Conservation (phyloP, 2,113 vertebrate species). For the Gnathonemus echidnorhynchus region DNA sequence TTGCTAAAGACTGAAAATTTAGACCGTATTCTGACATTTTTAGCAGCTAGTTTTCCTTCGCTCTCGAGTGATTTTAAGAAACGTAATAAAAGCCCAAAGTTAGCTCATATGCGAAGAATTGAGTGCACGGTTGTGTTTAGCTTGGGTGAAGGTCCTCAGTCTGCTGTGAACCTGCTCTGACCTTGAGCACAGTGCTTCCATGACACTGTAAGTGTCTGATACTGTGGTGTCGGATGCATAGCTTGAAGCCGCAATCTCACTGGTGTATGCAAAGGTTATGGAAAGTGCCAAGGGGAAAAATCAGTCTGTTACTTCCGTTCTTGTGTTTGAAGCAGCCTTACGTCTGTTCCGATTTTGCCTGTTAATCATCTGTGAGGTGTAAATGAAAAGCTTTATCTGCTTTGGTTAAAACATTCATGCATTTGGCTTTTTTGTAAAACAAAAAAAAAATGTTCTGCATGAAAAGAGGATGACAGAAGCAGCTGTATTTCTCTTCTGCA, state of each 20-base stretch:
- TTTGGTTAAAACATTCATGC: background rate
- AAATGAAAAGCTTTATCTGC: background rate
- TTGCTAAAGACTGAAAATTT: background rate
- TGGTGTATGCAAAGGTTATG: constrained; percentile 7
- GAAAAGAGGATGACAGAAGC: background rate
- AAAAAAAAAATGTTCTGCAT: background rate
- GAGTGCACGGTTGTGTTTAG: background rate
- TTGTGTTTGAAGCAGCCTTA: background rate
- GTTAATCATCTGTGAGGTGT: background rate
- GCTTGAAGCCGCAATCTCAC: background rate
- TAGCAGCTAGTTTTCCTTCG: background rate
- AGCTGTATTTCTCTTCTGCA: background rate
- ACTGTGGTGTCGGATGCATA: too few species aligned
- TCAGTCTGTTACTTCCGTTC: background rate
- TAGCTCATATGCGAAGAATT: background rate
- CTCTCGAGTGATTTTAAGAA: constrained; percentile 7
- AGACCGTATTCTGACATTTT: constrained; percentile 21
- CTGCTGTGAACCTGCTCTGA: background rate
- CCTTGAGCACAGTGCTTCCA: background rate
- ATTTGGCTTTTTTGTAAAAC: background rate
- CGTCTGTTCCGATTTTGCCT: background rate
- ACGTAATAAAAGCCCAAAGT: background rate
- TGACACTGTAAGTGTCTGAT: background rate
- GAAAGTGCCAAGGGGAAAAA: background rate
- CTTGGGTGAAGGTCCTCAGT: background rate